Percentiles rank a stretch among this genome's conserved stretches.
These are phyloP conservation scores for Teleogryllus oceanicus DNA, from an alignment of 2,888 invertebrate genomes.

Conservation along the genomic window DNA sequence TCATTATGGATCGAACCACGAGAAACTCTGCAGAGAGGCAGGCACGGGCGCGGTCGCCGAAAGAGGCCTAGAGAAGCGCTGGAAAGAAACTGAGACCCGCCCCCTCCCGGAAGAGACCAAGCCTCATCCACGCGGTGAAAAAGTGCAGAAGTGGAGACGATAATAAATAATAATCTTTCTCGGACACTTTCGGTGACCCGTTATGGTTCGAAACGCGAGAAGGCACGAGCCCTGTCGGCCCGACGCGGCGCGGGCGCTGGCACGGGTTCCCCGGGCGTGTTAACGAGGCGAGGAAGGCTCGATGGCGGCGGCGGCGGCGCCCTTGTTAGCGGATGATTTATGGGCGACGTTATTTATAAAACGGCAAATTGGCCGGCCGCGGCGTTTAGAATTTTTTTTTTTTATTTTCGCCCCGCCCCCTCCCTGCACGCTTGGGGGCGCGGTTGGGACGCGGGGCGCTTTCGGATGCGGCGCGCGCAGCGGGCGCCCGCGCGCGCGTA, in stretches of 20 bases:
- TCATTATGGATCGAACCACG: too few relatives aligned
- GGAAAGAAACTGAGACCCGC: too few relatives aligned
- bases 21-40: too few relatives aligned
- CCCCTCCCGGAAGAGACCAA: too few relatives aligned
- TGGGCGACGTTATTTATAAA: conserved; percentile 1
- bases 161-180: too few relatives aligned
- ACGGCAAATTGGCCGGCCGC: neutral
- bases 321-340: neutral
- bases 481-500: neutral
- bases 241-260: neutral
- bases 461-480: neutral
- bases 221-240: neutral
- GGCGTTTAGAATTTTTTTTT: neutral
- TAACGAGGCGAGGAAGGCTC: neutral
- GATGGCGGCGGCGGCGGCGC: neutral
- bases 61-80: too few relatives aligned
- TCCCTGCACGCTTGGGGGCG: neutral
- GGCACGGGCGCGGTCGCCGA: too few relatives aligned
- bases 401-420: neutral
- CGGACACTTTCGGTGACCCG: too few relatives aligned
- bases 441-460: neutral
- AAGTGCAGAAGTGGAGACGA: too few relatives aligned
- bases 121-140: too few relatives aligned
- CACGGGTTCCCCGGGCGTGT: neutral
- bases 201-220: too few relatives aligned